Conservation (phyloP, 2,113 vertebrate species). For the Leucoraja erinaceus region DNA sequence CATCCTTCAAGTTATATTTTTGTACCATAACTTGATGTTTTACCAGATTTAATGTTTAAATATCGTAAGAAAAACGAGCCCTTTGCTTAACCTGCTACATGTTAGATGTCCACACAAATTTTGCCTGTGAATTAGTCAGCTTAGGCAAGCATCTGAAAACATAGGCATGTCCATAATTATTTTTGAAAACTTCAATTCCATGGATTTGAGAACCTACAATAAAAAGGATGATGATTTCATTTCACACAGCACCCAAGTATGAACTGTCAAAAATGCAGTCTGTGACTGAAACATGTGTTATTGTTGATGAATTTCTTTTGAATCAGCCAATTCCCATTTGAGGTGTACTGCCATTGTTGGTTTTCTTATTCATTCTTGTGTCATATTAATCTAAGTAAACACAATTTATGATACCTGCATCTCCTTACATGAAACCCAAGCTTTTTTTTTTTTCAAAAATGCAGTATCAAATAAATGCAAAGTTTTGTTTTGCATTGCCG, state of each 20-base stretch:
- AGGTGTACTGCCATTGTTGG: neutral
- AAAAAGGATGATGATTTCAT: neutral
- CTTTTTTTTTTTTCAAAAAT: neutral
- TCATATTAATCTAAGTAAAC: slow-evolving; percentile 12
- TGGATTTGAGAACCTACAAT: neutral
- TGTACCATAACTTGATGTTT: neutral
- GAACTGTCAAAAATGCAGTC: neutral
- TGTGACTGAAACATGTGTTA: neutral
- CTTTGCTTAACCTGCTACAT: neutral
- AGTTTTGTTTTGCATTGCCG: neutral
- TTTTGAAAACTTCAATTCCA: neutral
- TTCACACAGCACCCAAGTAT: neutral
- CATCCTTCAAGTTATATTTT: neutral
- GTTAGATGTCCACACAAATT: neutral
- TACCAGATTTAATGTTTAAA: neutral
- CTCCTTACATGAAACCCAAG: neutral
- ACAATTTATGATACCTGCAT: neutral
- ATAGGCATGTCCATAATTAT: neutral
- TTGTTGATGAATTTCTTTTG: too few relatives aligned
- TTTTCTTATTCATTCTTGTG: slow-evolving; percentile 13
- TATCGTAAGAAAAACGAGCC: neutral
- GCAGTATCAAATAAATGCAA: neutral
- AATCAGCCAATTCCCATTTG: neutral
- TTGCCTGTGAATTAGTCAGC: neutral
- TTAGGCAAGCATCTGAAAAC: neutral